phyloP scores from a whole-genome alignment of 2,113 vertebrate species.

The Rhizomys pruinosus region DNA sequence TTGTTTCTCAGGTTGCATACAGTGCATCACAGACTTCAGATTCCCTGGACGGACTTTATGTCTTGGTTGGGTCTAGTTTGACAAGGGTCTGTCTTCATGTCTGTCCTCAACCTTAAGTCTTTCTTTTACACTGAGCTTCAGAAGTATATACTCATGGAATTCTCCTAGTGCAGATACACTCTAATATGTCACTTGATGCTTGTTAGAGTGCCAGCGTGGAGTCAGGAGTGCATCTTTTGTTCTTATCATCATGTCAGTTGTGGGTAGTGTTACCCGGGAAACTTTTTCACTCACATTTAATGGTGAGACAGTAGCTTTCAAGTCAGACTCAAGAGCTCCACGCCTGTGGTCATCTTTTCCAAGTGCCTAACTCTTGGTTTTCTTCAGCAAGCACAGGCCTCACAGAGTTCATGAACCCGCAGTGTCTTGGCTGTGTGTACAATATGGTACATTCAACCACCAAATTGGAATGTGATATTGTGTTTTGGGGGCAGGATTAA shows the following conservation, averaged over 20 bases:
- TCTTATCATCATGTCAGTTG: background rate
- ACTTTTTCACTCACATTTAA: background rate
- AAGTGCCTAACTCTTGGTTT: conserved; percentile 59
- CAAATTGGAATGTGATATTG: conserved; percentile 58
- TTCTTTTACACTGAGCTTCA: background rate
- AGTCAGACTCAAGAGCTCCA: background rate
- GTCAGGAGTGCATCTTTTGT: background rate
- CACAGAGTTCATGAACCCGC: conserved; percentile 35
- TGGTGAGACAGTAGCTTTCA: background rate
- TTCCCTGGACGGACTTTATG: background rate
- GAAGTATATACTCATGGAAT: background rate
- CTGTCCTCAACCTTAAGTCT: background rate
- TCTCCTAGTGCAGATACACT: background rate
- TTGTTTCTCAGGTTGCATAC: background rate
- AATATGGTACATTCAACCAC: conserved; percentile 59
- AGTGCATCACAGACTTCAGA: background rate
- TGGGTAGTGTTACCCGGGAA: background rate
- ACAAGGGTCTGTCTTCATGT: background rate
- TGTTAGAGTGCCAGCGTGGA: background rate
- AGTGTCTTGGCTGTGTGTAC: conserved; percentile 25
- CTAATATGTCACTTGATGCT: background rate
- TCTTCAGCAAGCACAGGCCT: background rate
- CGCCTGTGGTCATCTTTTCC: conserved; percentile 20
- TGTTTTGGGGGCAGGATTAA: conserved; percentile 69
- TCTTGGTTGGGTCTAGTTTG: background rate